Percentiles rank a stretch among this genome's conserved stretches.
Evolutionary conservation across 2,797 vertebrate genomes (phyloP).

Genomic region (Pseudochirops cupreus): DNA sequence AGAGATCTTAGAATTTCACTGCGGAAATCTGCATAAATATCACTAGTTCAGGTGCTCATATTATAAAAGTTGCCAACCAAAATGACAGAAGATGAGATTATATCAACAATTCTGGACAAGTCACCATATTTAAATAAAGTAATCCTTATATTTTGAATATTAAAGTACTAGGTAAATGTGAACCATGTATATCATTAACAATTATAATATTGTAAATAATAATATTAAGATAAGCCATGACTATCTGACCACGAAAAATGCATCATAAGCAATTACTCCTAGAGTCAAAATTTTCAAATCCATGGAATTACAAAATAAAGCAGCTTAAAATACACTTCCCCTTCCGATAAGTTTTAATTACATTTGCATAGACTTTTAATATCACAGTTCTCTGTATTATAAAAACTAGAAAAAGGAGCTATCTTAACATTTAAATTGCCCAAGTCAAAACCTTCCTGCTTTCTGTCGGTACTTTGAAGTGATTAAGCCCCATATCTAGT

Average conservation of each 20-base stretch:
- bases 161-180: neutral
- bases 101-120: neutral
- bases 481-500: neutral
- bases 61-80: neutral
- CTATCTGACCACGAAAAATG: neutral
- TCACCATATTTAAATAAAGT: neutral
- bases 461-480: neutral
- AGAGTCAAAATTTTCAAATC: neutral
- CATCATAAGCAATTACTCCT: neutral
- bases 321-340: neutral
- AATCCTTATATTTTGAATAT: neutral
- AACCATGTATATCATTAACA: neutral
- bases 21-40: neutral
- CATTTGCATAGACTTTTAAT: conserved; percentile 4
- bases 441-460: neutral
- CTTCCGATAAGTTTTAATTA: neutral
- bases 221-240: neutral
- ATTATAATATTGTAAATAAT: neutral
- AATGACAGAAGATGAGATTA: neutral
- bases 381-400: neutral
- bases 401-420: conserved; percentile 4
- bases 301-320: neutral
- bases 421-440: neutral
- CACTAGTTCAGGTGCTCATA: neutral
- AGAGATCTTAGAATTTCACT: neutral